Conservation (phyloP, 2,113 vertebrate genomes). For the Cepphus grylle region DNA sequence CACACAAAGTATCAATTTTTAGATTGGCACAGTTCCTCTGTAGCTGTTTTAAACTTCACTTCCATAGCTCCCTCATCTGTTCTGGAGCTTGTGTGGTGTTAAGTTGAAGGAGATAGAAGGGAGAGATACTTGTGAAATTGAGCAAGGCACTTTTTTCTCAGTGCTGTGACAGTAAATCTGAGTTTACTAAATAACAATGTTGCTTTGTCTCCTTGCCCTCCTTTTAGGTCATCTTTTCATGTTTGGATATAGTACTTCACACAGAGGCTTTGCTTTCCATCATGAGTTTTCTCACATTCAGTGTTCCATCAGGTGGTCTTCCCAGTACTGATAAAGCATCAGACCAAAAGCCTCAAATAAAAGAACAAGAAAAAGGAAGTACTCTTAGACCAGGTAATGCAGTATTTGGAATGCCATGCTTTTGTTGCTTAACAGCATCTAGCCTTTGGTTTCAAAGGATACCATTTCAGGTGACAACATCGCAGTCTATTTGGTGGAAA, state of each 20-base stretch:
- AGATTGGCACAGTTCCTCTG: not conserved
- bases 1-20: not conserved
- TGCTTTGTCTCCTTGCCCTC: not conserved
- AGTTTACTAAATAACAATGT: not conserved
- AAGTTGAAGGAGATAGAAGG: not conserved
- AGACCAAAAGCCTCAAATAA: constrained; percentile 52
- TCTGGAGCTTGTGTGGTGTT: not conserved
- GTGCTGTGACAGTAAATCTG: not conserved
- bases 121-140: not conserved
- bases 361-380: constrained; percentile 68
- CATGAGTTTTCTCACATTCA: constrained; percentile 83
- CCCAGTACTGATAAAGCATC: constrained; percentile 62
- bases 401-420: not conserved
- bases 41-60: not conserved
- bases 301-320: constrained; percentile 67
- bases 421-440: not conserved
- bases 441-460: not conserved
- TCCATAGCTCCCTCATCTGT: not conserved
- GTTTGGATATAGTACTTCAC: constrained; percentile 88
- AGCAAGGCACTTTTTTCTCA: not conserved
- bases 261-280: constrained; percentile 91
- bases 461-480: not conserved
- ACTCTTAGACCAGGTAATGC: constrained; percentile 63
- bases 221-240: constrained; percentile 85
- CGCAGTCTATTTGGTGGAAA: not conserved